Base-by-base conservation (phyloP, 2,797 vertebrate genomes). In the Myioborus miniatus region DNA sequence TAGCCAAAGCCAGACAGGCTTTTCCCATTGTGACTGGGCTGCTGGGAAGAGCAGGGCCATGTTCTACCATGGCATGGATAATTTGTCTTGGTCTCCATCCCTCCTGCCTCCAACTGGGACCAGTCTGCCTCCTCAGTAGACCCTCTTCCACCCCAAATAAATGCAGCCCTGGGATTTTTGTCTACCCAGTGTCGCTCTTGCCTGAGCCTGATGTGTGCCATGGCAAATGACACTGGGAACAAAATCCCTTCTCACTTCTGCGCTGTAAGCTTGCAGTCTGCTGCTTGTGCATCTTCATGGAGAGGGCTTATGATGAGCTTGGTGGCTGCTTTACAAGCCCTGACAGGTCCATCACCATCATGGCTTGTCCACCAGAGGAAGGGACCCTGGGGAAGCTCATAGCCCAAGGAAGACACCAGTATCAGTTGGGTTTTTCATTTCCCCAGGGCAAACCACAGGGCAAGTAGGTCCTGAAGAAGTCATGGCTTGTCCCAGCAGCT, bases 191-290 rank as follows among this genome's bases (percentile, higher is more conserved):
- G 22, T 24, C n/a, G 37, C 8, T 16, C 50, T 41, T 67, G 22
- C 3, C 34, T 56, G 32, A 82, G 71, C 14, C 49, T 6, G 5
- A 5, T 0, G 0, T 4, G 67, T 59, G 20, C 20, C 27, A 12
- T 2, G 17, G 53, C 20, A 89, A 84, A 71, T 3, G 15, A 15
- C 37, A 44, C 23, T 0, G 0, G 12, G 4, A 84, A 2, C 8
- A 75, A 84, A 78, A 21, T 6, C 12, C 12, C 8, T 32, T 12
- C 4, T 17, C 19, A 14, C 3, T 47, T 83, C 39, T 60, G 22
- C 19, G 12, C 17, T 2, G 4, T 30, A 39, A 69, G 6, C 30
- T 41, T 55, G 72, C 27, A 37, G 8, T 17, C n/a, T 55, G 44
- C 32, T 75, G 52, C 32, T 34, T 37, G 27, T n/a, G 10, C 8